These are phyloP conservation scores for Rhyacichthys aspro DNA, from an alignment of 2,797 vertebrate species.

Conservation along the genomic window DNA sequence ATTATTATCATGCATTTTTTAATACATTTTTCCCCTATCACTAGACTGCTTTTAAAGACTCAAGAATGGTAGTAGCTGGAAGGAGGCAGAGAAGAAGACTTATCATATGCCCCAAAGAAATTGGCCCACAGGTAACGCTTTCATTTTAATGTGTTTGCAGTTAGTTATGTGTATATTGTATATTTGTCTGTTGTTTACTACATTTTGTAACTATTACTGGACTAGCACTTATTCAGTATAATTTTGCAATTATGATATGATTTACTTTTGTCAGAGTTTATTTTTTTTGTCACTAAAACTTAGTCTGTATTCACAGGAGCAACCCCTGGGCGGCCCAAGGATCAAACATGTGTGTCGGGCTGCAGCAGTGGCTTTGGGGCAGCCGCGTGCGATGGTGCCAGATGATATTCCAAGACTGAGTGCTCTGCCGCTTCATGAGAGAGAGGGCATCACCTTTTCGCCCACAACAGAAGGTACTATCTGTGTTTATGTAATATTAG, in stretches of 20 bases:
- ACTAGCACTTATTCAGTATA: no score
- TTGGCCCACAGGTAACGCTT: constrained; percentile 69
- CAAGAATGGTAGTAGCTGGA: constrained; percentile 44
- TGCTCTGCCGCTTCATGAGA: constrained; percentile 89
- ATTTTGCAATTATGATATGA: no score
- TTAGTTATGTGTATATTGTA: no score
- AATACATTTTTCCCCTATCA: constrained; percentile 18
- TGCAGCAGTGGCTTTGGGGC: constrained; percentile 89
- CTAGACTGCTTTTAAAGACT: constrained; percentile 62
- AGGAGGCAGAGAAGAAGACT: constrained; percentile 63
- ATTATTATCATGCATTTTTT: neutral
- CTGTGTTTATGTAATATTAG: neutral
- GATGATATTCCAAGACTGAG: constrained; percentile 92
- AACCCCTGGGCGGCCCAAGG: constrained; percentile 83
- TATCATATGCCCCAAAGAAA: constrained; percentile 45
- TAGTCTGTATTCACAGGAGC: constrained; percentile 57
- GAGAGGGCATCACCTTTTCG: constrained; percentile 83
- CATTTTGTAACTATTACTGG: neutral
- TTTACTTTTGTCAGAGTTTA: no score
- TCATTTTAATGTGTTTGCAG: neutral
- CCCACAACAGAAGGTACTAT: constrained; percentile 81
- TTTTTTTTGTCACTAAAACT: neutral
- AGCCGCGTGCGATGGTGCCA: constrained; percentile 91
- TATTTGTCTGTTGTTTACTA: no score
- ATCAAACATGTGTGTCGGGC: constrained; percentile 95